Evolutionary conservation across 1,140 invertebrate genomes (phyloP).

Genomic region (Drosophila tsacasi): DNA sequence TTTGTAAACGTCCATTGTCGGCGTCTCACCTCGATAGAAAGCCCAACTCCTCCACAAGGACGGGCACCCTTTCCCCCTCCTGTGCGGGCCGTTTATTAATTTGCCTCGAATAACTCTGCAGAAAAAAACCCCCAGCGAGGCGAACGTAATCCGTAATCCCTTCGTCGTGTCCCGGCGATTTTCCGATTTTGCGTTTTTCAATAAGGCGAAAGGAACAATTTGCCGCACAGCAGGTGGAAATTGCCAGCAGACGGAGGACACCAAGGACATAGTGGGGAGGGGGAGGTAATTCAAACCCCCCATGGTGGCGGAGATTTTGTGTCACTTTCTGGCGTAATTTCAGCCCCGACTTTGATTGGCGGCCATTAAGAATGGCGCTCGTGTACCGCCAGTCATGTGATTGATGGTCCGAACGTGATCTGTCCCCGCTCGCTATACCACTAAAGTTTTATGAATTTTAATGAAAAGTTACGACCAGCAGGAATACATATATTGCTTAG

Average conservation of each 20-base stretch:
- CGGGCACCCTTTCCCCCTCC: not conserved
- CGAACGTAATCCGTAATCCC: conserved; percentile 50
- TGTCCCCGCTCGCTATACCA: conserved; percentile 29
- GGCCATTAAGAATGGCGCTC: conserved; percentile 67
- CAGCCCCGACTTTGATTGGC: conserved; percentile 65
- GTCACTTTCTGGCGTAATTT: conserved; percentile 70
- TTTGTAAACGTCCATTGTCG: conserved; percentile 75
- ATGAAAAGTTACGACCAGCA: conserved; percentile 46
- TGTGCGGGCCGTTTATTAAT: conserved; percentile 67
- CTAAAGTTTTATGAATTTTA: conserved; percentile 66
- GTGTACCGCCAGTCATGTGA: conserved; percentile 66
- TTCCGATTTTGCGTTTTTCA: conserved; percentile 59
- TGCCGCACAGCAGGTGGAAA: conserved; percentile 70
- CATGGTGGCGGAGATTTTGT: conserved; percentile 59
- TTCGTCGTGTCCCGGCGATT: conserved; percentile 35
- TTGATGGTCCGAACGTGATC: conserved; percentile 69
- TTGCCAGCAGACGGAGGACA: conserved; percentile 13
- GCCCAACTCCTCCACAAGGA: not conserved
- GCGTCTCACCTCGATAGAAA: conserved; percentile 12
- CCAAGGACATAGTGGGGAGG: conserved; percentile 7
- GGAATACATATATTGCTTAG: not conserved
- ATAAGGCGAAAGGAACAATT: conserved; percentile 63
- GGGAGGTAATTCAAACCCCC: conserved; percentile 1
- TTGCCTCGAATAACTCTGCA: conserved; percentile 61
- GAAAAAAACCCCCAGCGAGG: not conserved